Conservation (phyloP, 2,888 invertebrate species). For the Drosophila neonasuta region DNA sequence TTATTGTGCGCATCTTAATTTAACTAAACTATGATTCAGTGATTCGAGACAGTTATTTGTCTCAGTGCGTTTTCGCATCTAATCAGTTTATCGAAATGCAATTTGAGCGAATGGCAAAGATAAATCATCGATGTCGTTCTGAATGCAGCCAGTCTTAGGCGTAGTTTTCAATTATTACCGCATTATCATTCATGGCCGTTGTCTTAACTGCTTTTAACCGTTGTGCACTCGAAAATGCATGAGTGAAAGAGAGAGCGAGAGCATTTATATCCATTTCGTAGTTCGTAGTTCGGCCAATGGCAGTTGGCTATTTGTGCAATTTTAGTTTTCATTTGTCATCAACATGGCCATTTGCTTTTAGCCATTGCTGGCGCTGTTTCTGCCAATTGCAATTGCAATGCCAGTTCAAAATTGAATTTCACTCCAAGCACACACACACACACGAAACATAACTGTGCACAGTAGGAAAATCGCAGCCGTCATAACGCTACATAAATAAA, state of each 20-base stretch:
- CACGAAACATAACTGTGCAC: conserved; percentile 9
- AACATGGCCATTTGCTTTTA: conserved; percentile 56
- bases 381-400: conserved; percentile 69
- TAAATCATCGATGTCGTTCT: conserved; percentile 17
- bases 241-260: not conserved
- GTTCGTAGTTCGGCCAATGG: conserved; percentile 34
- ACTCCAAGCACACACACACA: conserved; percentile 35
- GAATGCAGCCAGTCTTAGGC: not conserved
- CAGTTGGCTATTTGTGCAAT: conserved; percentile 58
- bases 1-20: not conserved
- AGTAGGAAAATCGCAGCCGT: conserved; percentile 52
- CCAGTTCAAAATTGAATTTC: conserved; percentile 68
- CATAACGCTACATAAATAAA: conserved; percentile 75
- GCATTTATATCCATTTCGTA: not conserved
- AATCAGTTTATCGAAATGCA: conserved; percentile 9
- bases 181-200: conserved; percentile 15
- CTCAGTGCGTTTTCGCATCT: conserved; percentile 1
- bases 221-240: not conserved
- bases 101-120: conserved; percentile 5
- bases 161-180: conserved; percentile 19
- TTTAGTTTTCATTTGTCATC: conserved; percentile 74
- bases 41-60: not conserved
- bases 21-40: not conserved
- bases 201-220: conserved; percentile 20
- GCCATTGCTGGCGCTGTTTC: conserved; percentile 29